A percentile compares a stretch with the other conserved stretches of the same genome.
Conservation (phyloP, 1,140 invertebrate genomes). For the Anastrepha ludens region DNA sequence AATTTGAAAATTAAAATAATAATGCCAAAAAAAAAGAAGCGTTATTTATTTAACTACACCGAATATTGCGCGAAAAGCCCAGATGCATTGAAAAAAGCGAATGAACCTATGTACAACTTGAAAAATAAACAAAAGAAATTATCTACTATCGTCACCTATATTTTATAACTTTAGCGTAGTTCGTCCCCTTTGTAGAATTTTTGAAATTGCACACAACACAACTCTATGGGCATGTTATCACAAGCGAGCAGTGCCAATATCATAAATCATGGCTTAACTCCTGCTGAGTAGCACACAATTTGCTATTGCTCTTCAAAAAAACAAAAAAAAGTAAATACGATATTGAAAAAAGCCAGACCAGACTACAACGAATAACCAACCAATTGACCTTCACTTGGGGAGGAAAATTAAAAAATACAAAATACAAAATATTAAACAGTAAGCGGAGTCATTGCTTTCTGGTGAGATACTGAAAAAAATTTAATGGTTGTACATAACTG, state of each 20-base stretch:
- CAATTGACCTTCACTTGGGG: neutral
- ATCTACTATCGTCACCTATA: neutral
- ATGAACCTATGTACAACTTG: no score
- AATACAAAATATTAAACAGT: constrained; percentile 39
- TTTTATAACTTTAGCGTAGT: neutral
- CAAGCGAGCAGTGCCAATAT: neutral
- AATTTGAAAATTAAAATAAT: no score
- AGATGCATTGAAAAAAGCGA: no score
- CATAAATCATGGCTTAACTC: constrained; percentile 49
- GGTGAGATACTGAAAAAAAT: neutral
- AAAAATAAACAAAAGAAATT: no score
- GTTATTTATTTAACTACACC: no score
- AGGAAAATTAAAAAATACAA: constrained; percentile 44
- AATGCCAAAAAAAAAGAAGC: no score
- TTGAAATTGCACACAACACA: neutral
- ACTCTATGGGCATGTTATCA: neutral
- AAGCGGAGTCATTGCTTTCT: constrained; percentile 30
- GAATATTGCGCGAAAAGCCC: no score
- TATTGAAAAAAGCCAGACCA: neutral
- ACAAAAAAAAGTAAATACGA: neutral
- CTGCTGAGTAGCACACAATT: constrained; percentile 7
- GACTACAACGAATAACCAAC: neutral
- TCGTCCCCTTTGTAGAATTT: neutral
- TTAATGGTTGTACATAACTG: neutral
- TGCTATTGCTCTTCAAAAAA: neutral